phyloP scores from a whole-genome alignment of 2,888 invertebrate genomes.

The Caenorhabditis angaria region DNA sequence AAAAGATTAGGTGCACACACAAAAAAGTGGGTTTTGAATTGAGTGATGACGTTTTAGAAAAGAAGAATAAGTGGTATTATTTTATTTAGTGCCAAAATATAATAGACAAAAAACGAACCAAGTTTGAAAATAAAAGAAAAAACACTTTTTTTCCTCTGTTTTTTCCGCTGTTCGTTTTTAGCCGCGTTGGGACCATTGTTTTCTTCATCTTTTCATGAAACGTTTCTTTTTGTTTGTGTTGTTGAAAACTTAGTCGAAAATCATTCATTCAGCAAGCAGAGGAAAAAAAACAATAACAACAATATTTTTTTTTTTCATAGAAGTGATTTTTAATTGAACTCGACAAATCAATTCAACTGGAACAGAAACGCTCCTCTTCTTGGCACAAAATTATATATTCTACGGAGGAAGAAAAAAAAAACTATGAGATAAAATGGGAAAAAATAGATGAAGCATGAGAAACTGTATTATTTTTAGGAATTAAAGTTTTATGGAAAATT shows the following conservation, averaged over 20 bases:
- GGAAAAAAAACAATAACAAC: neutral
- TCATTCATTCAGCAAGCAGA: too few relatives aligned
- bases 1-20: neutral
- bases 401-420: neutral
- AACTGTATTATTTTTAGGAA: too few relatives aligned
- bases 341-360: neutral
- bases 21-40: too few relatives aligned
- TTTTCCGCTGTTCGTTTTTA: too few relatives aligned
- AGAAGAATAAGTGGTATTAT: too few relatives aligned
- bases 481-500: too few relatives aligned
- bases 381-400: neutral
- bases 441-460: too few relatives aligned
- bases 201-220: too few relatives aligned
- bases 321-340: neutral
- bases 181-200: too few relatives aligned
- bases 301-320: too few relatives aligned
- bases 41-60: too few relatives aligned
- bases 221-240: neutral
- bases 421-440: neutral
- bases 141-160: constrained; percentile 4
- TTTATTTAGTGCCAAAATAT: neutral
- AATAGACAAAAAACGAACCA: neutral
- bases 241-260: too few relatives aligned
- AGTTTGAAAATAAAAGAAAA: neutral
- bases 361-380: neutral